Evolutionary conservation across 2,797 vertebrate genomes (phyloP).

Genomic region (Gallinago nigripennis): DNA sequence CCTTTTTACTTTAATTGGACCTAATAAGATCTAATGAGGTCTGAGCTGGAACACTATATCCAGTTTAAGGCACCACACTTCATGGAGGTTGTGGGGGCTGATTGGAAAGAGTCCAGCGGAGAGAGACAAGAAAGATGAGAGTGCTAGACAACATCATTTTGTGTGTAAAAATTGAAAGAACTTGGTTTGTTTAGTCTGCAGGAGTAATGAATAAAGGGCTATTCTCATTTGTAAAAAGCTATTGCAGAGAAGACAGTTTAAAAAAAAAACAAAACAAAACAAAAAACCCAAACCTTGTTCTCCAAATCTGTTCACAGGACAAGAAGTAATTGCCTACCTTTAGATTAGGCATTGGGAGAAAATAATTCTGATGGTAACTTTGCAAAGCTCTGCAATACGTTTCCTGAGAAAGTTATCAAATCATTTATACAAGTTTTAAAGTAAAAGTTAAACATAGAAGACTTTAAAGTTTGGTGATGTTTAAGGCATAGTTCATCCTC

Average conservation of each 20-base stretch:
- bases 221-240: constrained; percentile 15
- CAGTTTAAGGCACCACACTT: constrained; percentile 18
- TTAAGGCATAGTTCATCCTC: constrained; percentile 9
- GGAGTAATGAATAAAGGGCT: neutral
- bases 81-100: neutral
- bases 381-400: neutral
- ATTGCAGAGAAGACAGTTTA: neutral
- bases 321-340: neutral
- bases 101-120: constrained; percentile 24
- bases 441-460: neutral
- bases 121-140: constrained; percentile 53
- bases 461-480: neutral
- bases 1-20: constrained; percentile 16
- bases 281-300: neutral
- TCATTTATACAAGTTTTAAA: neutral
- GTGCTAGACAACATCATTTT: constrained; percentile 16
- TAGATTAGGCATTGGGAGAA: neutral
- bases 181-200: constrained; percentile 63
- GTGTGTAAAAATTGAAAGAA: constrained; percentile 4
- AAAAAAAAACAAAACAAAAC: neutral
- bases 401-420: neutral
- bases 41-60: neutral
- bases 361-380: neutral
- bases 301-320: neutral
- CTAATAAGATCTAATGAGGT: constrained; percentile 7